Evolutionary conservation across 2,797 vertebrate species (phyloP).

Genomic region (Trichosurus vulpecula): DNA sequence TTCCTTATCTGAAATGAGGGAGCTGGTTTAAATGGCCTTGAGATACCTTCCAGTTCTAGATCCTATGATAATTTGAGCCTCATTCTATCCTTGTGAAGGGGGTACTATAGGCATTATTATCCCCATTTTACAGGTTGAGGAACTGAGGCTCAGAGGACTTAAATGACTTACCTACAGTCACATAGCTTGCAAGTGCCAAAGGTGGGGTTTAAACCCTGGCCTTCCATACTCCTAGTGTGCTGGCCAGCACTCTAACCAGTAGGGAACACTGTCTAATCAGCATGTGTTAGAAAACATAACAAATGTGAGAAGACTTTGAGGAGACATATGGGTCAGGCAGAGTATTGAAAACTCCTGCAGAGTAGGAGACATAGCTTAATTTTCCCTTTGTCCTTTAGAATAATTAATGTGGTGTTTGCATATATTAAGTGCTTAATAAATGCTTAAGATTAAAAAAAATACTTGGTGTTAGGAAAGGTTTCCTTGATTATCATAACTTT

Average conservation of each 20-base stretch:
- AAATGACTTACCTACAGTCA: background rate
- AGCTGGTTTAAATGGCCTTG: background rate
- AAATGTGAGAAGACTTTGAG: background rate
- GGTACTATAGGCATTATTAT: background rate
- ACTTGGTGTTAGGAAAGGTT: background rate
- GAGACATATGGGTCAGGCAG: background rate
- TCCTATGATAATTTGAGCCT: background rate
- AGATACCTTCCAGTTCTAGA: background rate
- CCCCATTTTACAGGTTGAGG: background rate
- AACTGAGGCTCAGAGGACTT: background rate
- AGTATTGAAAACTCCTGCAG: background rate
- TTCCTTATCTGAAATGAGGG: background rate
- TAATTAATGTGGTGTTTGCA: background rate
- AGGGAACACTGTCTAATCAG: background rate
- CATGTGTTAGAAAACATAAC: background rate
- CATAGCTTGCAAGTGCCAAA: background rate
- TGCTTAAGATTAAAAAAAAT: background rate
- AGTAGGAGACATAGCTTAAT: background rate
- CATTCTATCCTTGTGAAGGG: background rate
- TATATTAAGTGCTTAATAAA: background rate
- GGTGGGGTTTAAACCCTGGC: background rate
- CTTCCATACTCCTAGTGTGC: background rate
- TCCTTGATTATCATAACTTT: background rate
- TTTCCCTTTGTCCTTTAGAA: background rate
- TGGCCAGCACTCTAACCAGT: background rate